These are phyloP conservation scores for Uloborus diversus DNA, from an alignment of 1,140 invertebrate species.

Conservation along the genomic window DNA sequence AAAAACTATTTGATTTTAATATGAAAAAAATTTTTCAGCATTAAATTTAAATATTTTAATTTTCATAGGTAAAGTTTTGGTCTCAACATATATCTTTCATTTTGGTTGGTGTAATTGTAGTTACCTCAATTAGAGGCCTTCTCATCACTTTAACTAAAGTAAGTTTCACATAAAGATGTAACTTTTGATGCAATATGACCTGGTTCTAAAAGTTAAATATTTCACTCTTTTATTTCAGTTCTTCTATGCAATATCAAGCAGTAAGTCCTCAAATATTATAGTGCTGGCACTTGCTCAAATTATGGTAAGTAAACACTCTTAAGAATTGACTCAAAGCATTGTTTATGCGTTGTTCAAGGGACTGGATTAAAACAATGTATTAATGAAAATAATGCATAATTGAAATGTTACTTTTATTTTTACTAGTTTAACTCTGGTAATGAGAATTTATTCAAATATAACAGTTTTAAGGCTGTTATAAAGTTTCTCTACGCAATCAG, in stretches of 20 bases:
- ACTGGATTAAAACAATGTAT: no score
- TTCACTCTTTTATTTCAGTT: slow-evolving; percentile 74
- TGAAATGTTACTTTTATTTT: not conserved
- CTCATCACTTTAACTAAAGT: slow-evolving; percentile 98
- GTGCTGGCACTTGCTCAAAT: slow-evolving; percentile 96
- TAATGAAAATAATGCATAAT: not conserved
- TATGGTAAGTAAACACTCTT: slow-evolving; percentile 77
- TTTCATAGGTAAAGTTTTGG: slow-evolving; percentile 82
- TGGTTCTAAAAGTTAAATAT: not conserved
- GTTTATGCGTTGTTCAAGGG: no score
- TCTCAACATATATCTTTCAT: slow-evolving; percentile 98
- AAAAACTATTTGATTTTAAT: not conserved
- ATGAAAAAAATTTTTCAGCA: not conserved
- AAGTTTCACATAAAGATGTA: slow-evolving; percentile 57
- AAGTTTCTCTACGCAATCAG: no score
- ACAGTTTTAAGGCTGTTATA: no score
- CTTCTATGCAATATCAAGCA: slow-evolving; percentile 99
- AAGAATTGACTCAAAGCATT: no score
- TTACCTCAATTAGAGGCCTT: slow-evolving; percentile 96
- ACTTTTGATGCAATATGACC: no score
- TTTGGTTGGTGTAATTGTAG: slow-evolving; percentile 95
- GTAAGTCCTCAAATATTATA: slow-evolving; percentile 98
- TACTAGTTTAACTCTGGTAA: no score
- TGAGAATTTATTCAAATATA: no score
- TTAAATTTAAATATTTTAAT: no score